Conservation (phyloP, 1,140 invertebrate species). For the Diploscapter pachys region DNA sequence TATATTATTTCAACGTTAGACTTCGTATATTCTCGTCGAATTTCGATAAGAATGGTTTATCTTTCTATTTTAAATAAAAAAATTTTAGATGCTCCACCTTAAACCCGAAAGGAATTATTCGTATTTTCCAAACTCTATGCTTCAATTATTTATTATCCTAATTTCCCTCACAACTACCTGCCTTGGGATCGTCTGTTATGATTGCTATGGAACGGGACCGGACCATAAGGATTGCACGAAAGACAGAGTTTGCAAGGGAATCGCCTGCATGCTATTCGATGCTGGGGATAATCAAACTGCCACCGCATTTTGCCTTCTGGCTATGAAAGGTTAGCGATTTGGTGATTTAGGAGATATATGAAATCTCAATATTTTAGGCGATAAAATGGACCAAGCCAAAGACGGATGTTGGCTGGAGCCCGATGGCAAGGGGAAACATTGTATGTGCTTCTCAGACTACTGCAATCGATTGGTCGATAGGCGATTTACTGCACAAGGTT, state of each 20-base stretch:
- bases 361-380: neutral
- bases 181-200: conserved; percentile 21
- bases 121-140: too few relatives aligned
- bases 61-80: too few relatives aligned
- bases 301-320: conserved; percentile 36
- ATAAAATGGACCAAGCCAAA: conserved; percentile 21
- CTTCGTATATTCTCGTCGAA: too few relatives aligned
- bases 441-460: conserved; percentile 35
- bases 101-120: too few relatives aligned
- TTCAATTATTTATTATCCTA: too few relatives aligned
- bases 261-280: conserved; percentile 37
- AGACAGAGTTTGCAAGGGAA: conserved; percentile 31
- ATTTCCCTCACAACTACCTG: too few relatives aligned
- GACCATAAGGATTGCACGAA: conserved; percentile 33
- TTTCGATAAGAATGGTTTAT: too few relatives aligned
- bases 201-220: conserved; percentile 37
- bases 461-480: conserved; percentile 34
- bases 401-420: conserved; percentile 38
- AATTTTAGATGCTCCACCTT: too few relatives aligned
- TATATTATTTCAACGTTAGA: too few relatives aligned
- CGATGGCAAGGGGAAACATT: conserved; percentile 38
- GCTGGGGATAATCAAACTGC: conserved; percentile 36
- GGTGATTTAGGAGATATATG: too few relatives aligned
- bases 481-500: too few relatives aligned
- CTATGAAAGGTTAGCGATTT: neutral